Evolutionary conservation across 2,888 invertebrate species (phyloP).

Genomic region (Ypsolopha sequella): DNA sequence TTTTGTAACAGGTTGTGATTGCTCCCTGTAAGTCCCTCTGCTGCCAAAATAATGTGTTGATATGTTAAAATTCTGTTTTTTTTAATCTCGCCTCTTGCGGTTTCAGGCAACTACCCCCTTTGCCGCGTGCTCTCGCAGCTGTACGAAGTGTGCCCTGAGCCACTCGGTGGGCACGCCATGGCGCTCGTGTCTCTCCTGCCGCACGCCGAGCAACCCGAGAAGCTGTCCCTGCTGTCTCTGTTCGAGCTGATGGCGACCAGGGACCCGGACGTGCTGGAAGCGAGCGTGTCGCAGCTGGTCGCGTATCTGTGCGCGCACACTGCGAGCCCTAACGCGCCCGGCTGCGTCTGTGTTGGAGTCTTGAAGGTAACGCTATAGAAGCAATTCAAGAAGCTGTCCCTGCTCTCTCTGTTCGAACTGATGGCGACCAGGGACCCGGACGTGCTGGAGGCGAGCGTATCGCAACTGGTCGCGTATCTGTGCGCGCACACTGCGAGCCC

Average conservation of each 20-base stretch:
- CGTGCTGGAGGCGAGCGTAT: constrained; percentile 85
- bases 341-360: constrained; percentile 61
- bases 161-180: constrained; percentile 87
- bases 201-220: constrained; percentile 88
- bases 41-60: no score
- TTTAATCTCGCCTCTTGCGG: no score
- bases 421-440: constrained; percentile 86
- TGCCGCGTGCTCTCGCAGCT: constrained; percentile 91
- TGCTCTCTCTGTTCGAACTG: constrained; percentile 85
- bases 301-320: constrained; percentile 74
- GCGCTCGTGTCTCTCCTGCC: constrained; percentile 84
- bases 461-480: constrained; percentile 85
- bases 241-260: constrained; percentile 86
- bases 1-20: no score
- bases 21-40: no score
- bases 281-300: constrained; percentile 85
- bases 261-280: constrained; percentile 83
- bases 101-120: constrained; percentile 86
- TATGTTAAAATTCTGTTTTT: no score
- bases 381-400: constrained; percentile 82
- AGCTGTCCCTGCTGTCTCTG: constrained; percentile 84
- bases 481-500: constrained; percentile 43
- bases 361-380: constrained; percentile 33
- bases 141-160: constrained; percentile 89
- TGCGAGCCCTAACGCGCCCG: constrained; percentile 41